Conservation (phyloP, 2,113 vertebrate species). For the Sula dactylatra region DNA sequence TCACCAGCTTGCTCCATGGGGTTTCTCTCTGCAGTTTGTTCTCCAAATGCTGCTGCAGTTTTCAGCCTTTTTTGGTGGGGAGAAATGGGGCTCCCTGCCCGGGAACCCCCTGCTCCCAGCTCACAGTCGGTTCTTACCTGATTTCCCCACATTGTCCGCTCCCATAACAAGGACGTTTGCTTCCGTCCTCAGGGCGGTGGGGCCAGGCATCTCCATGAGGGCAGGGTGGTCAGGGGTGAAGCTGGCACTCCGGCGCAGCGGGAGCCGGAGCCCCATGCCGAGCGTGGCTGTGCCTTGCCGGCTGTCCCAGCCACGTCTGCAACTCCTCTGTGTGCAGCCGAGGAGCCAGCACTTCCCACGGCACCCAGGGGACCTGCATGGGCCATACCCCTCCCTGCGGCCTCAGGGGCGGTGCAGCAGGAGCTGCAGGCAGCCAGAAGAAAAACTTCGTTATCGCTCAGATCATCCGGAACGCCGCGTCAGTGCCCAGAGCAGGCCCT, state of each 20-base stretch:
- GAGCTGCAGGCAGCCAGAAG: not conserved
- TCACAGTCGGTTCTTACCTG: constrained; percentile 59
- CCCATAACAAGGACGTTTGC: constrained; percentile 82
- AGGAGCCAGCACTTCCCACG: not conserved
- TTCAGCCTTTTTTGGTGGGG: not conserved
- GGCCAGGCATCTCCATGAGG: constrained; percentile 21
- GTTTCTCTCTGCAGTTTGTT: not conserved
- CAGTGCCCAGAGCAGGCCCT: not conserved
- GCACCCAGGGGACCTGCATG: not conserved
- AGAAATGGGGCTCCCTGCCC: not conserved
- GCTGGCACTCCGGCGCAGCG: constrained; percentile 64
- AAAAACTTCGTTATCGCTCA: not conserved
- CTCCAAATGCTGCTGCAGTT: not conserved
- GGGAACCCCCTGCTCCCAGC: not conserved
- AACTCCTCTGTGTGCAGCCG: not conserved
- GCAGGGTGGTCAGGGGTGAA: constrained; percentile 64
- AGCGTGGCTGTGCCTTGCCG: not conserved
- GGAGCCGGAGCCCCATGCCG: constrained; percentile 69
- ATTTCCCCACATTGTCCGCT: constrained; percentile 83
- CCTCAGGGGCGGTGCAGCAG: not conserved
- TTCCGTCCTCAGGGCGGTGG: constrained; percentile 69
- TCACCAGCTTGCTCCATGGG: not conserved
- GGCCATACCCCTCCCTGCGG: not conserved
- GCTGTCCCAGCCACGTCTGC: not conserved
- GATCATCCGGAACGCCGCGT: not conserved